Evolutionary conservation across 2,888 invertebrate species (phyloP).

Genomic region (Drosophila eohydei): DNA sequence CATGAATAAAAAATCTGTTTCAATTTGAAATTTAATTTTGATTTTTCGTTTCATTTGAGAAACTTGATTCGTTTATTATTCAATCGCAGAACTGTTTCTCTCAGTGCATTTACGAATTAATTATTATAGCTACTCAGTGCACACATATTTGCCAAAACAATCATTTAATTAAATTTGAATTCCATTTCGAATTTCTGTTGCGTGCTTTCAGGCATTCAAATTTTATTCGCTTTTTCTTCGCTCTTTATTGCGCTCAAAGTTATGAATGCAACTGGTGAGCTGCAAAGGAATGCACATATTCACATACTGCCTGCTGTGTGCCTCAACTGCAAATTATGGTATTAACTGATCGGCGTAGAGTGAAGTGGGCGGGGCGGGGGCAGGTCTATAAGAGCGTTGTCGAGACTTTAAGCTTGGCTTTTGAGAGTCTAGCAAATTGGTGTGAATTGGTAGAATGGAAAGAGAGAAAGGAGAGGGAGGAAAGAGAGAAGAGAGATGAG

Average conservation of each 20-base stretch:
- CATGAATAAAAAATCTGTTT: not conserved
- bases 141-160: conserved; percentile 18
- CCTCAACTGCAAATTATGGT: not conserved
- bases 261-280: conserved; percentile 8
- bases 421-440: too few species aligned
- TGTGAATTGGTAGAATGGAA: too few species aligned
- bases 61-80: not conserved
- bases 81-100: not conserved
- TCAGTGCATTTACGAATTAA: conserved; percentile 2
- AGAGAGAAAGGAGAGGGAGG: not conserved
- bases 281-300: not conserved
- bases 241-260: not conserved
- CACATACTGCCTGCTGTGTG: not conserved
- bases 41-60: not conserved
- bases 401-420: not conserved
- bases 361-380: not conserved
- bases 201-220: conserved; percentile 8
- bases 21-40: not conserved
- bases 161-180: conserved; percentile 24
- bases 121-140: conserved; percentile 1
- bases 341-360: not conserved
- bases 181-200: conserved; percentile 9
- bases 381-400: not conserved
- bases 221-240: not conserved
- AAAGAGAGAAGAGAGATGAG: not conserved